Conservation (phyloP, 2,797 vertebrate genomes). For the Rhynchotus rufescens region DNA sequence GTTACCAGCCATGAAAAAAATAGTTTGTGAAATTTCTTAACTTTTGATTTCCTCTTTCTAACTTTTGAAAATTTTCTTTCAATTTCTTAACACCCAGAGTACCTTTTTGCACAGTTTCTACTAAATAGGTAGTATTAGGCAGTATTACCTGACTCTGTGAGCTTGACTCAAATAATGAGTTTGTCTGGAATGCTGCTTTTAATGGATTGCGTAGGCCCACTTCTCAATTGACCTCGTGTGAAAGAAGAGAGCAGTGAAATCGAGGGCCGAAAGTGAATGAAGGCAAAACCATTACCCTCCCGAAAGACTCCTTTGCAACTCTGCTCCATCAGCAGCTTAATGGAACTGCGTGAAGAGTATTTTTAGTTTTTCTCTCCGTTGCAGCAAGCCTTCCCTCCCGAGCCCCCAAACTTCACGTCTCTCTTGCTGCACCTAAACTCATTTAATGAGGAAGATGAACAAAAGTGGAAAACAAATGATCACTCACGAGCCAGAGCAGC, state of each 20-base stretch:
- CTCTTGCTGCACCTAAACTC: not conserved
- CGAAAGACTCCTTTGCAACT: not conserved
- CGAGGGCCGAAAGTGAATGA: not conserved
- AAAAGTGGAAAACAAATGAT: conserved; percentile 45
- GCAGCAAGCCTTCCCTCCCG: not conserved
- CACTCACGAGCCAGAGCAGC: not conserved
- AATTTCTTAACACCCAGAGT: not conserved
- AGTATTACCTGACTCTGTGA: not conserved
- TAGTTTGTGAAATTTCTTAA: not conserved
- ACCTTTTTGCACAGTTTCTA: not conserved
- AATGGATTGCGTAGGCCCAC: not conserved
- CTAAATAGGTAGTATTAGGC: no score
- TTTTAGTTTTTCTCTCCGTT: not conserved
- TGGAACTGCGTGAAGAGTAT: not conserved
- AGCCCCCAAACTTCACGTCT: not conserved
- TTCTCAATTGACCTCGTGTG: not conserved
- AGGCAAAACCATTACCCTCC: not conserved
- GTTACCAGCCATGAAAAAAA: not conserved
- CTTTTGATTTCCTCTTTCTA: not conserved
- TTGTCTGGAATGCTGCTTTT: not conserved
- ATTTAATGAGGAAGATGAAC: conserved; percentile 44
- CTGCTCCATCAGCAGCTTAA: not conserved
- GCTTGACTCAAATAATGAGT: not conserved
- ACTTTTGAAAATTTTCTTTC: not conserved
- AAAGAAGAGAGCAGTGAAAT: not conserved